Base-by-base conservation (phyloP, 2,888 invertebrate genomes). In the Eudasyphora cyanicolor region DNA sequence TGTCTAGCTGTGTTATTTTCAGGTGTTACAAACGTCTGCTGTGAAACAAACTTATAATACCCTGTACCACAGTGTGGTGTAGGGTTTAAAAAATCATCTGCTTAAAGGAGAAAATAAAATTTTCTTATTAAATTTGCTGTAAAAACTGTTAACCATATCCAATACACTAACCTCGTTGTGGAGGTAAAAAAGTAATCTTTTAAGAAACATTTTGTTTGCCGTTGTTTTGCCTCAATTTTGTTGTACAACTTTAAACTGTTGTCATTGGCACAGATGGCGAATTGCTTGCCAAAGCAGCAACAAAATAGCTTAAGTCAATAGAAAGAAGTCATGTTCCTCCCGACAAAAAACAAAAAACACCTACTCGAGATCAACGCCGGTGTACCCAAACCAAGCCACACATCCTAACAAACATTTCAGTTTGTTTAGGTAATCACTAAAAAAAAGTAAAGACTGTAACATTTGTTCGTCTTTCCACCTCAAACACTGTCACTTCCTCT, bases 231-330 rank as follows among this genome's bases (percentile, higher is more conserved):
- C 7, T 14, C 6, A 45, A 45, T 45, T 51, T 54, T 21, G 54
- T 21, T 10, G 5, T 21, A 7, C 62, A 57, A 79, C 51, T 76
- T 78, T 76, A 82, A 79, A 82, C 45, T 76, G 19, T 78, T 82
- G 64, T 57, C 45, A 70, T 64, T 75, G 54, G 60, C 82, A 51
- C 82, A 82, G 75, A 71, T 82, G 82, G 64, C 19, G 35, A 21
- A 24, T 62, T 67, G 76, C 54, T 82, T 82, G 42, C 45, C 21
- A 69, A 29, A 69, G 8, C 67, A 35, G 19, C 71, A 78, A 35
- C 54, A 35, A 77, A 74, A 42, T 69, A 35, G 29, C 14, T 60
- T 7, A 57, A 64, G 75, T 79, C 24, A 57, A 73, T 69, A 45
- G 57, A 70, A 70, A 54, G 10, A 45, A 67, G 12, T 2, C 1